Percentiles rank a stretch among this genome's conserved stretches.
Evolutionary conservation across 2,797 vertebrate species (phyloP).

Genomic region (Orientallactaga sibirica): DNA sequence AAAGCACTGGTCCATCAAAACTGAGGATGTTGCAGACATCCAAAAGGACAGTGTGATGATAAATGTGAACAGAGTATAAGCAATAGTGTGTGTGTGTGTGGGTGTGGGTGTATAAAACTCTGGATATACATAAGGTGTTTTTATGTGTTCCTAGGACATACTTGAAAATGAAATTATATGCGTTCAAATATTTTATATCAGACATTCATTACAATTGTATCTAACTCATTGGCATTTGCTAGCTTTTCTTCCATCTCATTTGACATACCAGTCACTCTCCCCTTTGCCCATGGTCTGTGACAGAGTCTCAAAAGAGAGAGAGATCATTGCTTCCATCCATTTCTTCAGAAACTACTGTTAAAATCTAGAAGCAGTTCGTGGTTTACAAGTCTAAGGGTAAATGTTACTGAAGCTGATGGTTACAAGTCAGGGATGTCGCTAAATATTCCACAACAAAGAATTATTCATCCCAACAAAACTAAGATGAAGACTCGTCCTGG

Average conservation of each 20-base stretch:
- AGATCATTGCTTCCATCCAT: accelerated
- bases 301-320: not conserved
- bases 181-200: not conserved
- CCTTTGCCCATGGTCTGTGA: not conserved
- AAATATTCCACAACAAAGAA: not conserved
- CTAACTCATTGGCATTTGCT: not conserved
- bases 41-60: not conserved
- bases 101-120: not conserved
- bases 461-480: not conserved
- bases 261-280: not conserved
- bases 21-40: not conserved
- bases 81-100: not conserved
- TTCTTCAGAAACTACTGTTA: not conserved
- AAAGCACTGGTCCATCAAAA: not conserved
- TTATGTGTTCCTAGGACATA: too few species aligned
- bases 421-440: not conserved
- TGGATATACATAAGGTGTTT: too few species aligned
- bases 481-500: not conserved
- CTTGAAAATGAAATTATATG: not conserved
- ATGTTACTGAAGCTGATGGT: not conserved
- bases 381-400: not conserved
- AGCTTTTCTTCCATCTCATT: not conserved
- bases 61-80: not conserved
- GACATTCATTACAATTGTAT: not conserved
- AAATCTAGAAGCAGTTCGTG: not conserved